Base-by-base conservation (phyloP, 2,113 vertebrate species). In the Pteruthius melanotis region DNA sequence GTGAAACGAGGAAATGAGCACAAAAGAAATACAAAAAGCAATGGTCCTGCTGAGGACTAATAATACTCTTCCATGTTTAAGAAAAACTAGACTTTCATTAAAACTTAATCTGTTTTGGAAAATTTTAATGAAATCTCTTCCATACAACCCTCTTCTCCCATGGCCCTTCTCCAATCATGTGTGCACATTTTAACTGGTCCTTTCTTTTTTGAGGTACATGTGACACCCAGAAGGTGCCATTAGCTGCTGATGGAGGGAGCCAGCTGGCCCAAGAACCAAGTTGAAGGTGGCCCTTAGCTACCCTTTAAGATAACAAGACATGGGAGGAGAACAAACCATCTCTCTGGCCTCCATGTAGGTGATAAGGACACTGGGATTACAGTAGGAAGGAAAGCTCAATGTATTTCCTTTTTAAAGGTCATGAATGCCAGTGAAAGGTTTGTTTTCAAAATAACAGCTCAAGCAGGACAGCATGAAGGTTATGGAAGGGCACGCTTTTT, bases 341-440 rank as follows among this genome's bases (percentile, higher is more conserved):
- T 49, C 63, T 71, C 57, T 83, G 50, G 82, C 39, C 33, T 54
- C 44, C 75, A 50, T 16, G 23, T 54, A 88, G 44, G 28, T 77
- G 93, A 76, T 93, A 95, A 89, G 1, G 1, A 68, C 42, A 14
- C 30, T 83, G 53, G 75, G 79, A 77, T 57, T 95, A 39, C 59
- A 61, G 82, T 85, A 87, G 93, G 94, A 96, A 96, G 94, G 83
- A 96, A 95, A 80, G 63, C 74, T 77, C 50, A 44, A 17, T 69
- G 63, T 59, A 72, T 82, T 95, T 96, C 93, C 95, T 93, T 80
- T 93, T 94, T 33, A 94, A 94, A 95, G 89, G 81, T 85, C 89
- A 89, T 31, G 54, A 83, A 74, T 80, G 33, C 42, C 63, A 94
- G 35, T 52, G 59, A 77, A 90, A 72, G 50, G 26, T 86, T 96